A percentile compares a stretch with the other conserved stretches of the same genome.
Conservation (phyloP, 2,113 vertebrate species). For the Leiothrix lutea region DNA sequence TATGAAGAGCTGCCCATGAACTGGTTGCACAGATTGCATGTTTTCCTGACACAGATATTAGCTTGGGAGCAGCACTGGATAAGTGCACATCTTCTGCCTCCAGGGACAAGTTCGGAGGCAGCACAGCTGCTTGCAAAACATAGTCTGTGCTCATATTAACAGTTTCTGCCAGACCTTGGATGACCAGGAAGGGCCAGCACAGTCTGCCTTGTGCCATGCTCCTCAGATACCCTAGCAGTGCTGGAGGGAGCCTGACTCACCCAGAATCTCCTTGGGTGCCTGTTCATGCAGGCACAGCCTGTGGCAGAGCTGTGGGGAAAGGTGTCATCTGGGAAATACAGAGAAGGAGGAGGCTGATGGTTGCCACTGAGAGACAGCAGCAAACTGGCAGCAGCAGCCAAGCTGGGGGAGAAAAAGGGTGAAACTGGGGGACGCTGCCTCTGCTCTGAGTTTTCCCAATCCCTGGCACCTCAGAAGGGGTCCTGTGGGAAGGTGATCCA, state of each 20-base stretch:
- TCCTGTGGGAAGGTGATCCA: not conserved
- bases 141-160: not conserved
- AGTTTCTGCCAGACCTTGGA: not conserved
- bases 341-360: not conserved
- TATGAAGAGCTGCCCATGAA: not conserved
- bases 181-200: not conserved
- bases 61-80: not conserved
- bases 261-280: not conserved
- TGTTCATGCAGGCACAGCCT: not conserved
- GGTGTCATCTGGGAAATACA: not conserved
- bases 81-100: not conserved
- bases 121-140: not conserved
- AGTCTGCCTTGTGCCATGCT: not conserved
- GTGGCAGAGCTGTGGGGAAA: not conserved
- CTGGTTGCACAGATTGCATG: not conserved
- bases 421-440: rapidly evolving
- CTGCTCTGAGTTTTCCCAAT: not conserved
- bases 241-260: not conserved
- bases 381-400: not conserved
- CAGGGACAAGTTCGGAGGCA: not conserved
- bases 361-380: not conserved
- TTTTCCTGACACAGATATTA: not conserved
- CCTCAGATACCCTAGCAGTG: not conserved
- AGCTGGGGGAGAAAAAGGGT: not conserved
- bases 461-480: not conserved